A percentile compares a stretch with the other conserved stretches of the same genome.
Conservation (phyloP, 2,888 invertebrate genomes). For the Cataglyphis albicans region DNA sequence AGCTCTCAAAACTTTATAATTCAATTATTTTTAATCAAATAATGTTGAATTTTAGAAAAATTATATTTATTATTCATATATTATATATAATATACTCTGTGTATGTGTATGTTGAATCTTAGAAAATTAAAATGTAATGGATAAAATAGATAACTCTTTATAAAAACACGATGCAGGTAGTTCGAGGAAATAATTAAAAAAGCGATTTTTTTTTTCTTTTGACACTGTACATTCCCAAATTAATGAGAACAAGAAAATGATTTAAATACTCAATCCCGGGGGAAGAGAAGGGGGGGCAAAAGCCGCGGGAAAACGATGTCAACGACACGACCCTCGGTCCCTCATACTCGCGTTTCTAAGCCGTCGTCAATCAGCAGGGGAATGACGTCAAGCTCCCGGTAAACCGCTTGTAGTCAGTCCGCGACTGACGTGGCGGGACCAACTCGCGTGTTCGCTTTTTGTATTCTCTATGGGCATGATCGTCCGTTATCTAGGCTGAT, state of each 20-base stretch:
- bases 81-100: not conserved
- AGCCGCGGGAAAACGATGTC: conserved; percentile 38
- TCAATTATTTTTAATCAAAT: not conserved
- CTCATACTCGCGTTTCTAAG: not conserved
- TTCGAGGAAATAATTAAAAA: not conserved
- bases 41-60: not conserved
- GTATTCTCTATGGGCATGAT: not conserved
- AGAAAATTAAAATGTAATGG: not conserved
- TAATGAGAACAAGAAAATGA: not conserved
- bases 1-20: not conserved
- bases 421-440: conserved; percentile 1
- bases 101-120: not conserved
- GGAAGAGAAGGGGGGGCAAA: not conserved
- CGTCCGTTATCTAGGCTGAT: conserved; percentile 55
- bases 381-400: conserved; percentile 34
- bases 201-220: not conserved
- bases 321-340: conserved; percentile 40
- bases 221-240: not conserved
- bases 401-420: conserved; percentile 11
- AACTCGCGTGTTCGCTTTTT: conserved; percentile 7
- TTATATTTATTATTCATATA: not conserved
- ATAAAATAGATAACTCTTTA: not conserved
- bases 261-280: not conserved
- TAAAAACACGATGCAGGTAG: not conserved
- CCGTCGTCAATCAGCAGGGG: conserved; percentile 2